These are phyloP conservation scores for Yponomeuta cagnagella DNA, from an alignment of 2,888 invertebrate species.

Conservation along the genomic window DNA sequence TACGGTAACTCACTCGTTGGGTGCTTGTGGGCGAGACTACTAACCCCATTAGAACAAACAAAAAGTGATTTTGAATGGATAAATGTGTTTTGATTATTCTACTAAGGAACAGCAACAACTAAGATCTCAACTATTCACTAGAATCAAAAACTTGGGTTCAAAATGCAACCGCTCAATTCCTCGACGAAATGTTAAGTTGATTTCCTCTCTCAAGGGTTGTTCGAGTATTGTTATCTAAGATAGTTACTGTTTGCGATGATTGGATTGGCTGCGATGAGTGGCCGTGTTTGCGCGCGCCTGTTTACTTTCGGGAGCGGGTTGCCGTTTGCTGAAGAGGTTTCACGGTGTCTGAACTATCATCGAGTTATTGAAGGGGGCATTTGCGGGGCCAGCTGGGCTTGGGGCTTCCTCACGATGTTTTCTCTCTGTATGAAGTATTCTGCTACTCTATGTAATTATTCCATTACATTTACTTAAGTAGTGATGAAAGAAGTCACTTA, in stretches of 20 bases:
- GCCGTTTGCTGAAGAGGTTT: conserved; percentile 9
- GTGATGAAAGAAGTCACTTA: no score
- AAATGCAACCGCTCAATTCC: conserved; percentile 19
- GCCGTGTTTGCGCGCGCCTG: conserved; percentile 48
- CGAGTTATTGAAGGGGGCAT: neutral
- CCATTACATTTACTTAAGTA: no score
- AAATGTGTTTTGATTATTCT: no score
- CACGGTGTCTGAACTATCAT: neutral
- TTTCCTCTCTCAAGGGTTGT: conserved; percentile 68
- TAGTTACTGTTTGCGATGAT: conserved; percentile 70
- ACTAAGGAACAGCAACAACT: no score
- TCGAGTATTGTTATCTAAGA: conserved; percentile 57
- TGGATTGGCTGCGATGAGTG: conserved; percentile 65
- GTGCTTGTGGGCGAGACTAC: no score
- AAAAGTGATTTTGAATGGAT: no score
- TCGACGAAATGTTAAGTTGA: conserved; percentile 66
- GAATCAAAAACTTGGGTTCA: neutral
- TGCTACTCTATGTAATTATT: no score
- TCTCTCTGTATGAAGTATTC: neutral
- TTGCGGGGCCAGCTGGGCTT: neutral
- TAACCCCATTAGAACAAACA: no score
- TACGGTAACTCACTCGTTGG: no score
- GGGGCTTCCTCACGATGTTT: neutral
- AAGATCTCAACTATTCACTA: neutral
- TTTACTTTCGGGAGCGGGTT: conserved; percentile 30